phyloP scores from a whole-genome alignment of 2,797 vertebrate genomes.

The Peromyscus eremicus region DNA sequence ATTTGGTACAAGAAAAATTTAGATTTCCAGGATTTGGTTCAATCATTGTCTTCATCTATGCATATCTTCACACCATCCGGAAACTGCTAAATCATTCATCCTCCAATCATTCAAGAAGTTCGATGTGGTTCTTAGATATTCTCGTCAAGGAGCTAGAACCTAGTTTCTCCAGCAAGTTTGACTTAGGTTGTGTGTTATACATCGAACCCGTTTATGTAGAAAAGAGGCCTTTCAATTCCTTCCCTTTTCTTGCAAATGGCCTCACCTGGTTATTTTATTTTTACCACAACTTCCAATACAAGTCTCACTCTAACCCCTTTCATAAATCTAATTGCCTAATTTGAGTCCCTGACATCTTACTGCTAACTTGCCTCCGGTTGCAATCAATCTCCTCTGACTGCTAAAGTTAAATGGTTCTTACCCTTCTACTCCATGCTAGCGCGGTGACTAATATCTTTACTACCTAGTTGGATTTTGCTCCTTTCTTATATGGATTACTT shows the following conservation, averaged over 20 bases:
- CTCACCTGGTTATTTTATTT: constrained; percentile 6
- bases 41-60: background rate
- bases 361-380: background rate
- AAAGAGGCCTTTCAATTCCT: background rate
- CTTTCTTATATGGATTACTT: constrained; percentile 53
- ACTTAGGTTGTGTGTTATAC: background rate
- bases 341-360: background rate
- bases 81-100: background rate
- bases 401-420: constrained; percentile 37
- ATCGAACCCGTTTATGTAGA: background rate
- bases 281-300: background rate
- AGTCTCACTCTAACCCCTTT: background rate
- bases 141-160: background rate
- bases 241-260: background rate
- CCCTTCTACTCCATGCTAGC: background rate
- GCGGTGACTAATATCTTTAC: constrained; percentile 18
- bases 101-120: background rate
- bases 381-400: background rate
- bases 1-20: background rate
- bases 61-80: background rate
- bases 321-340: constrained; percentile 37
- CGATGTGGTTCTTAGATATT: background rate
- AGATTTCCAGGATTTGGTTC: constrained; percentile 4
- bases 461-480: background rate
- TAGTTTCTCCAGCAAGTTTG: background rate